Conservation (phyloP, 2,113 vertebrate genomes). For the Alligator mississippiensis region DNA sequence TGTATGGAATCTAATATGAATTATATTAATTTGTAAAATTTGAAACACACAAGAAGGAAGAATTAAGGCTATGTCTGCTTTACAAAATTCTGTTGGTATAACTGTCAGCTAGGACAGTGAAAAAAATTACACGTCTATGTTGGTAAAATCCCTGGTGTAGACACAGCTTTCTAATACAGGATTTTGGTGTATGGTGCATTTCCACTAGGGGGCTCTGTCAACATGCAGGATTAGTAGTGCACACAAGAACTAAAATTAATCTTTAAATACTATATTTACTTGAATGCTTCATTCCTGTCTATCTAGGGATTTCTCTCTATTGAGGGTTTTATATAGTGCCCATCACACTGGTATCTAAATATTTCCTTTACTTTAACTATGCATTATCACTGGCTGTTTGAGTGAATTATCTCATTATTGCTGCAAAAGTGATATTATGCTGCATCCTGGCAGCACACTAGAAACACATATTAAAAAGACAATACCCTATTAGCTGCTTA, state of each 20-base stretch:
- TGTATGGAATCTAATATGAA: background rate
- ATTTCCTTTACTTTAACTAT: background rate
- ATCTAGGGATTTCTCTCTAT: background rate
- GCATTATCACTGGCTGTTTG: background rate
- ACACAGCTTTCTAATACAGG: fast-evolving
- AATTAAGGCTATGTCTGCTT: fast-evolving
- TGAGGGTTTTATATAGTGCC: background rate
- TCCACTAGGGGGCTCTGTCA: background rate
- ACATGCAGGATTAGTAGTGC: fast-evolving
- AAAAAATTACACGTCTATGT: background rate
- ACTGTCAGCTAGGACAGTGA: background rate
- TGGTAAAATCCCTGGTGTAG: background rate
- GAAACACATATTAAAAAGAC: background rate
- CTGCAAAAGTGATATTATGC: background rate
- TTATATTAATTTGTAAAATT: background rate
- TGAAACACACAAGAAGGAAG: background rate
- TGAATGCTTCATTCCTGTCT: fast-evolving
- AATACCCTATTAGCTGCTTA: background rate
- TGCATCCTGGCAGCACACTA: background rate
- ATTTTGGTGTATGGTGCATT: fast-evolving
- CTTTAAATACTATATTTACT: background rate
- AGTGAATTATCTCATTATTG: background rate
- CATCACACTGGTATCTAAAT: background rate
- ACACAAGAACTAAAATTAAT: background rate
- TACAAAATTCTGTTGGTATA: background rate